Percentiles rank a stretch among this genome's conserved stretches.
phyloP scores from a whole-genome alignment of 2,113 vertebrate species.

The Serilophus lunatus region DNA sequence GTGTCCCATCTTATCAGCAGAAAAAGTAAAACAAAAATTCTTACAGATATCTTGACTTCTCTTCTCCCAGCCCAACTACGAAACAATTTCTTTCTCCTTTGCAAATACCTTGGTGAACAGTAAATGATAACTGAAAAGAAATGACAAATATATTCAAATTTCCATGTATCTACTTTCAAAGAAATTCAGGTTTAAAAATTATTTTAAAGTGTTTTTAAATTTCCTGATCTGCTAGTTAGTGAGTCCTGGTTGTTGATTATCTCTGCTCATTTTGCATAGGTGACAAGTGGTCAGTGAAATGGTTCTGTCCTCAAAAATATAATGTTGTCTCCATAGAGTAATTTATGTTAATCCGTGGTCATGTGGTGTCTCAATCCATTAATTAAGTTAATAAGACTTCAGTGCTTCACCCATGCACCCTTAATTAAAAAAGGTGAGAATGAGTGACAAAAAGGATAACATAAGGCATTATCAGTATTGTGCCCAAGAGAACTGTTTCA shows the following conservation, averaged over 20 bases:
- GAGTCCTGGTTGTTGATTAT: neutral
- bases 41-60: neutral
- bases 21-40: neutral
- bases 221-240: neutral
- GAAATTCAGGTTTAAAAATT: neutral
- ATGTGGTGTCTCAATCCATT: slow-evolving; percentile 21
- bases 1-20: neutral
- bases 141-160: neutral
- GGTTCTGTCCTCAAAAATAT: neutral
- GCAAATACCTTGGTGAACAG: neutral
- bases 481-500: slow-evolving; percentile 44
- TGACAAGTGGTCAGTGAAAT: neutral
- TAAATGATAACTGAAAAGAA: neutral
- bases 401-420: slow-evolving; percentile 24
- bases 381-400: slow-evolving; percentile 67
- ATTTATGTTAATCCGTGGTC: slow-evolving; percentile 20
- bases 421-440: slow-evolving; percentile 20
- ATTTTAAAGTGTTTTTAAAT: neutral
- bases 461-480: slow-evolving; percentile 20
- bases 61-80: neutral
- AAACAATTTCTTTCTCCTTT: neutral
- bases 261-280: neutral
- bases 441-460: neutral
- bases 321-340: neutral
- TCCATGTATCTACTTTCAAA: neutral